These are phyloP conservation scores for Rousettus madagascariensis DNA, from an alignment of 2,797 vertebrate genomes.

Conservation along the genomic window DNA sequence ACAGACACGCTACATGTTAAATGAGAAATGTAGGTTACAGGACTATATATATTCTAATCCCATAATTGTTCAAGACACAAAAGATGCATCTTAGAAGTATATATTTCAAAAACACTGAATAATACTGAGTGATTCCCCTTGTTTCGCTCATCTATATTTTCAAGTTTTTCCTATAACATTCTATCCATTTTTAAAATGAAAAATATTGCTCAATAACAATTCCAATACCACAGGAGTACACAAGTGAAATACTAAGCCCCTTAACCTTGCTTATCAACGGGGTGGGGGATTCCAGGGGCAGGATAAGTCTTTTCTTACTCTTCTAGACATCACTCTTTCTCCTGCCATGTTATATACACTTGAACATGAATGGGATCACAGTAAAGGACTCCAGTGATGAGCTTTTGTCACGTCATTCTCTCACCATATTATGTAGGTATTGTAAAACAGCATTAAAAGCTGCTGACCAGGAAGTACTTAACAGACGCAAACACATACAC, in stretches of 20 bases:
- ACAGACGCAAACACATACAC: background rate
- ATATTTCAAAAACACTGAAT: background rate
- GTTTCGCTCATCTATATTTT: constrained; percentile 45
- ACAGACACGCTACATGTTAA: constrained; percentile 2
- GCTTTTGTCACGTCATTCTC: background rate
- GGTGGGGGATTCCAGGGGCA: constrained; percentile 3
- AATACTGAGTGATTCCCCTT: background rate
- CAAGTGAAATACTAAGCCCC: constrained; percentile 21
- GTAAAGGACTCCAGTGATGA: background rate
- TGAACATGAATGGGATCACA: background rate
- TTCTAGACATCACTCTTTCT: background rate
- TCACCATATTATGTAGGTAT: constrained; percentile 5
- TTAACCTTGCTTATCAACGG: background rate
- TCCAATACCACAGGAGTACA: background rate
- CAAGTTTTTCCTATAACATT: background rate
- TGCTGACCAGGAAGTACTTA: background rate
- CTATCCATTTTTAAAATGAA: constrained; percentile 44
- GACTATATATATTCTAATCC: background rate
- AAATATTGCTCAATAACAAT: constrained; percentile 35
- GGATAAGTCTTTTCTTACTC: background rate
- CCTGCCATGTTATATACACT: background rate
- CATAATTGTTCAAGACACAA: constrained; percentile 40
- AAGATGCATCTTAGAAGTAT: background rate
- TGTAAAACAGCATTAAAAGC: constrained; percentile 28
- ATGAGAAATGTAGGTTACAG: background rate